A percentile compares a stretch with the other conserved stretches of the same genome.
phyloP scores from a whole-genome alignment of 2,113 vertebrate genomes.

The Nyctereutes procyonoides region DNA sequence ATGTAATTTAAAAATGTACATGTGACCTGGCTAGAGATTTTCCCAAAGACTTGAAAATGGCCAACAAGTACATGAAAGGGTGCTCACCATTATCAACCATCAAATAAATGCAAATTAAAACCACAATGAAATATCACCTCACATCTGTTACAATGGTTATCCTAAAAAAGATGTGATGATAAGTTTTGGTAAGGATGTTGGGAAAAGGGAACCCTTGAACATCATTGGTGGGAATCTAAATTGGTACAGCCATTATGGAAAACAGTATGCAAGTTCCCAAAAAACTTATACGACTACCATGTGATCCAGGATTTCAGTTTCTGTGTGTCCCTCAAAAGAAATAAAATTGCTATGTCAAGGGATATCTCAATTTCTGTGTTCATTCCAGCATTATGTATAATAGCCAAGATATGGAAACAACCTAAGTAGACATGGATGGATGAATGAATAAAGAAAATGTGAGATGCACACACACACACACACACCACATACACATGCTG shows the following conservation, averaged over 20 bases:
- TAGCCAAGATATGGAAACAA: not conserved
- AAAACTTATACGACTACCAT: not conserved
- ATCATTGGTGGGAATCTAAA: not conserved
- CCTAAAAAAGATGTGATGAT: not conserved
- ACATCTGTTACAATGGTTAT: not conserved
- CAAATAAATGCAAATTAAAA: not conserved
- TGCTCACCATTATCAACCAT: not conserved
- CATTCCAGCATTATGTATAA: not conserved
- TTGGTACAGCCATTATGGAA: not conserved
- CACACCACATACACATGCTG: not conserved
- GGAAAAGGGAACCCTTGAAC: not conserved
- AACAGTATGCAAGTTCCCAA: not conserved
- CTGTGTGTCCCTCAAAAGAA: not conserved
- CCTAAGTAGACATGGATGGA: too few relatives aligned
- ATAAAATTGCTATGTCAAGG: not conserved
- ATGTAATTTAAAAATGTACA: not conserved
- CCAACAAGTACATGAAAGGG: not conserved
- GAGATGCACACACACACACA: not conserved
- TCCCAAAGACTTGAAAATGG: not conserved
- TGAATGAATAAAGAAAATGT: not conserved
- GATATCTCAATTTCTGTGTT: not conserved
- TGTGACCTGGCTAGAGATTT: not conserved
- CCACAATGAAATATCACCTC: not conserved
- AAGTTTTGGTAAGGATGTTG: not conserved
- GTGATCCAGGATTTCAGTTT: not conserved